phyloP scores from a whole-genome alignment of 2,113 vertebrate species.

The Plectropomus leopardus region DNA sequence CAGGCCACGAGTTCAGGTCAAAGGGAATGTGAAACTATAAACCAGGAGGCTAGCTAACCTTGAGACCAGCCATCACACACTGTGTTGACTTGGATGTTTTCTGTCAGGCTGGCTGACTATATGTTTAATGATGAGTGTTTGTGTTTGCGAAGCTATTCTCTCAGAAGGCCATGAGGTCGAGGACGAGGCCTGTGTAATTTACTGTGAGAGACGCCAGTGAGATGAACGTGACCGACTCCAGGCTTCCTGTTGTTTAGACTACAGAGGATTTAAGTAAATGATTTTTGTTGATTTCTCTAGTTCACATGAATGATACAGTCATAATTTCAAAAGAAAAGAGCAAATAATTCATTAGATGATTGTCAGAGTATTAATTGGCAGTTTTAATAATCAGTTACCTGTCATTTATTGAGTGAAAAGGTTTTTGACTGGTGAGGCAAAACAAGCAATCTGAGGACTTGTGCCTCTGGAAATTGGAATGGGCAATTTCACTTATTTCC shows the following conservation, averaged over 20 bases:
- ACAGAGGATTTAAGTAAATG: not conserved
- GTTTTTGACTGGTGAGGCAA: not conserved
- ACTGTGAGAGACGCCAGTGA: slow-evolving; percentile 28
- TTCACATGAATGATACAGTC: not conserved
- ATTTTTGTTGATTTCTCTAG: not conserved
- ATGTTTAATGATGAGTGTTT: slow-evolving; percentile 42
- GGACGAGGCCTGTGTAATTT: slow-evolving; percentile 47
- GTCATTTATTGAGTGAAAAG: not conserved
- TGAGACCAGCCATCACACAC: slow-evolving; percentile 43
- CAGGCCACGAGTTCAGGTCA: slow-evolving; percentile 70
- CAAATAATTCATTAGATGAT: not conserved
- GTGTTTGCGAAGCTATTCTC: slow-evolving; percentile 45
- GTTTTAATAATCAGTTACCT: not conserved
- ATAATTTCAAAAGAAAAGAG: not conserved
- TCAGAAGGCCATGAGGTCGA: slow-evolving; percentile 34
- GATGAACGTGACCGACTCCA: slow-evolving; percentile 8
- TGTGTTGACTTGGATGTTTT: slow-evolving; percentile 69
- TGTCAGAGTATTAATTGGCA: not conserved
- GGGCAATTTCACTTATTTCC: not conserved
- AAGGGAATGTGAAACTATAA: slow-evolving; percentile 79
- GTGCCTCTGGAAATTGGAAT: not conserved
- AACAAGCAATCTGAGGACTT: not conserved
- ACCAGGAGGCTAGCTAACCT: slow-evolving; percentile 55
- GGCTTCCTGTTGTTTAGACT: slow-evolving; percentile 2
- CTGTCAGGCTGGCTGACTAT: slow-evolving; percentile 39